Evolutionary conservation across 2,797 vertebrate genomes (phyloP), one percentile per base, ranked within the genome.

Genomic region (Semaprochilodus insignis): DNA sequence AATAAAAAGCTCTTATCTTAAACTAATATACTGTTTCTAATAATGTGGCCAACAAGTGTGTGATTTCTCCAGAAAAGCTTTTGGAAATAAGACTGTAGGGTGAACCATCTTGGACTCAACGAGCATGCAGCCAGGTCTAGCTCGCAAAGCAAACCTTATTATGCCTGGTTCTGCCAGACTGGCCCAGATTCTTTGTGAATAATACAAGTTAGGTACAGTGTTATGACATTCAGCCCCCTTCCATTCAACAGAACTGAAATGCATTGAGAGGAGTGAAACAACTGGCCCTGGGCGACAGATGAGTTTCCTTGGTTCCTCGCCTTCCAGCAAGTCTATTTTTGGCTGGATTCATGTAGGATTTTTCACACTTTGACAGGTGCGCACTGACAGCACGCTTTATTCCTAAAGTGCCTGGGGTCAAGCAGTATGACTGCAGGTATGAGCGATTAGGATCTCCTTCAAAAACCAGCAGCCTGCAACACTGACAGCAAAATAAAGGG

Each of bases 171-270:
- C 17, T 74, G 72, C 59, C 52, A 23, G 27, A 65, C 57, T 60
- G 76, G 51, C 74, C 76, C 36, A 55, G 60, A 78, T 74, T 65
- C 60, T 51, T 69, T 78, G 76, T 77, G 81, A 83, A 66, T 66
- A 59, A 83, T 23, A 65, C 59, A 78, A 34, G 70, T 74, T 21
- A 19, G 76, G 62, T 51, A 67, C 51, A 21, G 73, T 79, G 81
- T 78, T 70, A 51, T 40, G 63, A 67, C 54, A 59, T 34, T 21
- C 52, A 74, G 23, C 36, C 19, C 17, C 27, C 72, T 79, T 79
- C 60, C 62, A 51, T 17, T 36, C 44, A 67, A 48, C 57, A 52
- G 23, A 66, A 71, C 74, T 51, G 34, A 65, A 72, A 82, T 52
- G 62, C 44, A 78, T 6, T 16, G 44, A 11, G 14, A 27, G 65